Base-by-base conservation (phyloP, 1,140 invertebrate genomes). In the Drosophila quadrilineata region DNA sequence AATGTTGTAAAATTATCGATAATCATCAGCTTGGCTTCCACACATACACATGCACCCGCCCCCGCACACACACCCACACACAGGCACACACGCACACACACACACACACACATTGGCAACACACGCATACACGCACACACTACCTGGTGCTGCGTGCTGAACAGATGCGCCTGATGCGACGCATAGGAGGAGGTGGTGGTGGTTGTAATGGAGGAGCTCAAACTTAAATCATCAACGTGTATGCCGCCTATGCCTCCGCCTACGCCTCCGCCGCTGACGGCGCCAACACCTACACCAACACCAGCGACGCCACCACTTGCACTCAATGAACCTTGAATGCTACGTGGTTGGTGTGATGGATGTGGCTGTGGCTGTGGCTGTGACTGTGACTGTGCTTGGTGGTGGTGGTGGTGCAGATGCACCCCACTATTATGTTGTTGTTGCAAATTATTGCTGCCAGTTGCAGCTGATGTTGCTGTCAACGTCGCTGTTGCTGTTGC, bases 81-180 rank as follows among this genome's bases (percentile, higher is more conserved):
- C 36, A 63, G 59, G 59, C 62, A 43, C 56, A 54, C 67, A 58
- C 70, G 53, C 76, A 76, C 79, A 68, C 75, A 86, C 80, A n/a
- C n/a, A 64, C 65, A 71, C 56, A 22, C 53, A 71, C 16, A 68
- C 46, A 33, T 38, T n/a, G n/a, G n/a, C n/a, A 52, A 40, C 63
- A 58, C 36, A 63, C 66, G 59, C 62, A 43, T 52, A 54, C 67
- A 58, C 70, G 53, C 76, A 76, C 79, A 68, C 75, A 86, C 80
- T 86, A 80, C 80, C 80, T 86, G 71, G 56, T 86, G 80, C 86
- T 85, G 77, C 79, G 77, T 82, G 77, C 64, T 84, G 77, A 73
- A 82, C 49, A 82, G n/a, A n/a, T n/a, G 77, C 69, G 79, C 73
- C 58, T 79, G 75, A 67, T 86, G 79, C 62, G 67, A 71, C 54